A percentile compares a stretch with the other conserved stretches of the same genome.
These are phyloP conservation scores for Eumacrocentrus americanus DNA, from an alignment of 2,888 invertebrate species.

Conservation along the genomic window DNA sequence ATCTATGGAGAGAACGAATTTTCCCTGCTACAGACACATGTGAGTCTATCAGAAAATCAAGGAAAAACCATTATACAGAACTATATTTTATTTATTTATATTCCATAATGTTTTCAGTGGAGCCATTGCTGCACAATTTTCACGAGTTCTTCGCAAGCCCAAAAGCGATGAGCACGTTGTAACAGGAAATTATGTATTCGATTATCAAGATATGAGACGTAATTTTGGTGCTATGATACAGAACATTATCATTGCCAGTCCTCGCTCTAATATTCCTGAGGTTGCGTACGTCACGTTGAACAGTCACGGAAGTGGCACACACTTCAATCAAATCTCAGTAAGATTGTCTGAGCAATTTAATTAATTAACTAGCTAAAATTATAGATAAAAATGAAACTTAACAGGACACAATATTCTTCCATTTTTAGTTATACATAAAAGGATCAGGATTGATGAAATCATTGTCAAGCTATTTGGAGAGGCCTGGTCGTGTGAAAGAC, in stretches of 20 bases:
- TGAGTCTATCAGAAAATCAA: too few species aligned
- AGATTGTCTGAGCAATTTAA: slow-evolving; percentile 50
- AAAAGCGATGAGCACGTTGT: slow-evolving; percentile 68
- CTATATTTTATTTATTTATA: neutral
- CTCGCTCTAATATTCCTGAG: slow-evolving; percentile 70
- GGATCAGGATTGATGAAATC: slow-evolving; percentile 63
- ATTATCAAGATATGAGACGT: slow-evolving; percentile 70
- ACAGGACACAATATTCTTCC: too few species aligned
- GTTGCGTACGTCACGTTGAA: slow-evolving; percentile 67
- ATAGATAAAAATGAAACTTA: too few species aligned
- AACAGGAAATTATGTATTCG: slow-evolving; percentile 75
- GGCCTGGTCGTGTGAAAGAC: slow-evolving; percentile 65
- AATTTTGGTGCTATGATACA: slow-evolving; percentile 68
- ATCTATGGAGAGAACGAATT: slow-evolving; percentile 71
- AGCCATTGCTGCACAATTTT: slow-evolving; percentile 70
- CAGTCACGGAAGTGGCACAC: slow-evolving; percentile 66
- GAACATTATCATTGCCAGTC: slow-evolving; percentile 71
- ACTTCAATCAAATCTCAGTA: slow-evolving; percentile 69
- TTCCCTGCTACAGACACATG: slow-evolving; percentile 72
- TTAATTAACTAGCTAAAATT: too few species aligned
- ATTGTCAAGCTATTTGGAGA: slow-evolving; percentile 62
- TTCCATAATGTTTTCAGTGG: slow-evolving; percentile 62
- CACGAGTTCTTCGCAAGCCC: slow-evolving; percentile 68
- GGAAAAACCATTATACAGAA: too few species aligned
- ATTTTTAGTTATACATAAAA: slow-evolving; percentile 69